Evolutionary conservation across 2,888 invertebrate genomes (phyloP), one percentile per base, ranked within the genome.

Genomic region (Rotaria magnacalcarata): DNA sequence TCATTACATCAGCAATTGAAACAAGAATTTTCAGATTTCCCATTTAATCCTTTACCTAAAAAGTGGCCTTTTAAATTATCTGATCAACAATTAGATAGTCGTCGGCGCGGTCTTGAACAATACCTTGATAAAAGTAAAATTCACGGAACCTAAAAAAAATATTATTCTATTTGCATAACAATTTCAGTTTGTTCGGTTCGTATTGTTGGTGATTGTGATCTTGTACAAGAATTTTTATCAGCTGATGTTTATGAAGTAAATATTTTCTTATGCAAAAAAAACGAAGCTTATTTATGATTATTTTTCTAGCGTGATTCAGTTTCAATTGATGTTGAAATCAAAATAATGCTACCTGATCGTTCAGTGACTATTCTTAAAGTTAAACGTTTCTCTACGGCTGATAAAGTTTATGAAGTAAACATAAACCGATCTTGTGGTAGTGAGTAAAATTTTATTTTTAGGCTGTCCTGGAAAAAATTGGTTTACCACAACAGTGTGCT

Each of bases 121-220:
- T 99, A 98, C 93, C 93, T 99, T 90, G 99, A 99, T 92, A 96
- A 97, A 93, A 91, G 92, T 92, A 87, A 84, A 87, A 34, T 34
- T 34, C 85, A 5, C 4, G 52, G 16, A 11, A 85, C 60, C 4
- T 21, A 74, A 1, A 43, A 56, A n/a, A 0, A 34, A 1, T 34
- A 34, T 34, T 34, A 2, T 34, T 34, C 34, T 34, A 34, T 34
- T 34, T 34, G 34, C 34, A 34, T 34, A 34, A 34, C 34, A 34
- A 34, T 89, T n/a, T 85, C 88, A 92, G 95, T 98, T 0, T 98
- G 98, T 92, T 96, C 98, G 14, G 96, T 99, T 27, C 93, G 97
- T 67, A 97, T 98, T 54, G 97, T 99, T 89, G 98, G 97, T 0
- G 99, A 99, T 90, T 95, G 95, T 89, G 97, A 97, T 90, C 94